phyloP scores from a whole-genome alignment of 2,113 vertebrate genomes.

The Uropsilus gracilis region DNA sequence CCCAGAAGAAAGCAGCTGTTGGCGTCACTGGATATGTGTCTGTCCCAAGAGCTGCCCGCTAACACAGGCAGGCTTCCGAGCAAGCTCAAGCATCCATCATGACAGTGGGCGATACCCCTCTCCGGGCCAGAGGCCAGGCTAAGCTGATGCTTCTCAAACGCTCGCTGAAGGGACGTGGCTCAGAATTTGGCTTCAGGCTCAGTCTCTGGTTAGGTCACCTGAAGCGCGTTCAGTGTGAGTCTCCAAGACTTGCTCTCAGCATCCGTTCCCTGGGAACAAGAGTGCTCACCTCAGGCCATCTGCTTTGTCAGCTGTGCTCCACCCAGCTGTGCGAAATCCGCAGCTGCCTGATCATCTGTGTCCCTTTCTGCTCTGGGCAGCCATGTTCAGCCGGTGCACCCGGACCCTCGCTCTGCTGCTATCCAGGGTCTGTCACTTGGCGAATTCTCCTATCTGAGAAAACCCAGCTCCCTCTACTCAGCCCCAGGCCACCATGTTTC shows the following conservation, averaged over 20 bases:
- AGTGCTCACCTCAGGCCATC: background rate
- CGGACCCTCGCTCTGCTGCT: background rate
- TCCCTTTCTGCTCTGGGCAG: slow-evolving; percentile 11
- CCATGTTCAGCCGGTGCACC: background rate
- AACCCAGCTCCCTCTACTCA: background rate
- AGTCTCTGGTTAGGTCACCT: background rate
- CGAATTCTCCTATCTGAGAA: slow-evolving; percentile 48
- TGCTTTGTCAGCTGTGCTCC: background rate
- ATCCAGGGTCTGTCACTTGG: background rate
- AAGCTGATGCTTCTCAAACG: background rate
- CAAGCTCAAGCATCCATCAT: background rate
- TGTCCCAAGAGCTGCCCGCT: background rate
- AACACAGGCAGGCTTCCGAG: background rate
- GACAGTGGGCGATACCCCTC: background rate
- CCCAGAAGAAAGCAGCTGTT: background rate
- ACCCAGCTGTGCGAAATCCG: slow-evolving; percentile 25
- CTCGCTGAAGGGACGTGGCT: background rate
- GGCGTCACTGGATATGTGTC: background rate
- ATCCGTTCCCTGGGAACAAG: background rate
- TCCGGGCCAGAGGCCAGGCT: background rate
- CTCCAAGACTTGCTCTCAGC: background rate
- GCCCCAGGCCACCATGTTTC: background rate
- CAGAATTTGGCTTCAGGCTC: background rate
- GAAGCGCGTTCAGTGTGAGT: background rate
- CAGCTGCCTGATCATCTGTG: slow-evolving; percentile 61